Base-by-base conservation (phyloP, 2,888 invertebrate genomes). In the Lasioglossum calceatum region DNA sequence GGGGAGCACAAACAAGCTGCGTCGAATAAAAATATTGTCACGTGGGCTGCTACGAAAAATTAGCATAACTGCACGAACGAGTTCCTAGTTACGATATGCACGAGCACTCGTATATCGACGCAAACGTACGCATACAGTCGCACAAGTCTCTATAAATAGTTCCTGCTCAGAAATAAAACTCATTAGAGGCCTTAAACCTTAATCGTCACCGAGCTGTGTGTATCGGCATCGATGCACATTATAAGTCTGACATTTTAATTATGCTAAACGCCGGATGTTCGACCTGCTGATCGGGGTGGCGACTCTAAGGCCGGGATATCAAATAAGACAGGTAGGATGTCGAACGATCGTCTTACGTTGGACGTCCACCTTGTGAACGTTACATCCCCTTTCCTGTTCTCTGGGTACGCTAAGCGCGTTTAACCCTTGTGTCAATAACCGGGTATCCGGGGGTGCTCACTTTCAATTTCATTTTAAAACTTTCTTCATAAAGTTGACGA, bases 161-260 rank as follows among this genome's bases (percentile, higher is more conserved):
- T 23, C 12, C 8, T 19, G n/a, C 8, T 19, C 27, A n/a, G 47
- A 77, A 71, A 72, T 71, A 71, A 82, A 27, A 72, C 44, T 16
- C 54, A 39, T 50, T 50, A 36, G 44, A 72, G 58, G 39, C 19
- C 36, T 44, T 72, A 78, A 77, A 82, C 47, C 47, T 47, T 50
- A 61, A 77, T 71, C 71, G 44, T 64, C 61, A 61, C 8, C 50
- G 16, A 23, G 27, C 23, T 12, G 8, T 23, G 50, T 32, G 73
- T 42, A 78, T 23, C 32, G 23, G 77, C 82, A 81, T 89, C 75
- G 82, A 81, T 70, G 71, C 42, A n/a, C 47, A 54, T 73, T 79
- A 79, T 50, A 54, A 79, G 80, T 71, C 81, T 82, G 84, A 89
- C 81, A 77, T 89, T 87, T 89, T 89, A 89, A 89, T 89, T 87